Base-by-base conservation (phyloP, 2,797 vertebrate species). In the Microcaecilia unicolor region DNA sequence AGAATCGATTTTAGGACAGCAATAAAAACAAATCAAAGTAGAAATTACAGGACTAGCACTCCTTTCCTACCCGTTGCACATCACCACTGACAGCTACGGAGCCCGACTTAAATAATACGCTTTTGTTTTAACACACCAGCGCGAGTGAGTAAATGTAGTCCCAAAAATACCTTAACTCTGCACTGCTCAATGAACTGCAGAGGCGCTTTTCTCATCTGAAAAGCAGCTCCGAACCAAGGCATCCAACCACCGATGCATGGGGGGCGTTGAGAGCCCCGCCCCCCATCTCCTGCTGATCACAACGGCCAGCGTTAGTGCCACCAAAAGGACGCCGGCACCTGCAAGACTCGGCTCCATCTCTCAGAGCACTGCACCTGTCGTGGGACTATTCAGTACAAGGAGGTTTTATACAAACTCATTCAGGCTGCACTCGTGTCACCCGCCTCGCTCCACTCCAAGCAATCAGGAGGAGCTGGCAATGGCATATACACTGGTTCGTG, bases 221-320 rank as follows among this genome's bases (percentile, higher is more conserved):
- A 69, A 2, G 67, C 76, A 6, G 77, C 84, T 55, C 86, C 86
- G n/a, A 90, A 48, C 85, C 88, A 89, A 10, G 88, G 87, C 44
- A 90, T 79, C 83, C 86, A 87, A 51, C 85, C 73, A n/a, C 47
- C n/a, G 40, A 89, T 68, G 44, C 80, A 87, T 2, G 83, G 88
- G 10, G 79, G 84, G 26, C 29, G 41, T 23, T 18, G 50, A 0
- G 21, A 25, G 8, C 41, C 55, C 48, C 62, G n/a, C n/a, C n/a
- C n/a, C n/a, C n/a, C n/a, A n/a, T n/a, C n/a, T n/a, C n/a, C n/a
- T n/a, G n/a, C n/a, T n/a, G n/a, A n/a, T n/a, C n/a, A n/a, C n/a
- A n/a, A n/a, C n/a, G n/a, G n/a, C n/a, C n/a, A n/a, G n/a, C n/a
- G n/a, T n/a, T n/a, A 81, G 40, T 28, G 58, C 2, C 0, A 48